Conservation (phyloP, 2,888 invertebrate genomes). For the Ormyrus thymus region DNA sequence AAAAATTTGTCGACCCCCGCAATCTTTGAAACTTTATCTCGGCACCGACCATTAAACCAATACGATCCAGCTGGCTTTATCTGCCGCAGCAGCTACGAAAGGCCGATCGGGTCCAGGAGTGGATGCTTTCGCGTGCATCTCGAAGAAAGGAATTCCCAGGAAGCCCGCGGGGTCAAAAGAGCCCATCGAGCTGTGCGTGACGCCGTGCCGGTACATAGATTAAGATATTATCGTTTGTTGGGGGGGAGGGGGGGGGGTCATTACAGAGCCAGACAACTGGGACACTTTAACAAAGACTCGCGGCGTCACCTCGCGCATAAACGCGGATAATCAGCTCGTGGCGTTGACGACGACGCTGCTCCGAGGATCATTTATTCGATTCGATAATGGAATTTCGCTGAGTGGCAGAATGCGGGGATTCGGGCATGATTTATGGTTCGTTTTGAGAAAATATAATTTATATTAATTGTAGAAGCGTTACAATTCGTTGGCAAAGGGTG, state of each 20-base stretch:
- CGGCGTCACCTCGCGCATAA: slow-evolving; percentile 40
- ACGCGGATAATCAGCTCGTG: slow-evolving; percentile 45
- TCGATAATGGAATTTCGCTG: slow-evolving; percentile 28
- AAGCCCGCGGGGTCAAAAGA: slow-evolving; percentile 37
- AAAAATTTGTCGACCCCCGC: no score
- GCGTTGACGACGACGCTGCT: no score
- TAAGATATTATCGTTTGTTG: slow-evolving; percentile 52
- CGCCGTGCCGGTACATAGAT: slow-evolving; percentile 45
- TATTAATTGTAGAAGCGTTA: no score
- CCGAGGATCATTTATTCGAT: slow-evolving; percentile 38
- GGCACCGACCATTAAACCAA: background rate
- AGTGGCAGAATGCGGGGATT: background rate
- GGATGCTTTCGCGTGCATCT: background rate
- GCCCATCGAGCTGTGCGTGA: background rate
- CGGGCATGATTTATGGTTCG: background rate
- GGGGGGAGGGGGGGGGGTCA: slow-evolving; percentile 4
- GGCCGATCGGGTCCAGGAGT: no score
- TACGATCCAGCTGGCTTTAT: background rate
- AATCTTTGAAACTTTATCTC: background rate
- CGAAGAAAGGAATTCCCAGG: slow-evolving; percentile 33
- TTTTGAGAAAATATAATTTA: no score
- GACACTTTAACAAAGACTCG: slow-evolving; percentile 51
- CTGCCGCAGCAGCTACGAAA: no score
- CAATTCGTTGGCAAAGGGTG: no score
- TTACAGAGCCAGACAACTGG: slow-evolving; percentile 53